Evolutionary conservation across 2,888 invertebrate genomes (phyloP).

Genomic region (Lampropteryx suffumata): DNA sequence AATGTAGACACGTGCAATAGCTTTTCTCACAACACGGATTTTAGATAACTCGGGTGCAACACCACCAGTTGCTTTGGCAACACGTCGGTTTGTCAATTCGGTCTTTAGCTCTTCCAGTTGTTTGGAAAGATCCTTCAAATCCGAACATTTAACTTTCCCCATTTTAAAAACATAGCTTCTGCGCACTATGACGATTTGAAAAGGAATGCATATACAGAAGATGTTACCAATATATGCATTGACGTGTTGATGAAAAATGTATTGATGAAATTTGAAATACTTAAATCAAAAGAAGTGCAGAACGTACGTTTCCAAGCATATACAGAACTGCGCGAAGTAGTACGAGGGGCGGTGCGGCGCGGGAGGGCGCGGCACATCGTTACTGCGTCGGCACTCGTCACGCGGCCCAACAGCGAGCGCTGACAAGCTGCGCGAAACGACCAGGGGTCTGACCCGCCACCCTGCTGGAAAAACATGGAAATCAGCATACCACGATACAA

Average conservation of each 20-base stretch:
- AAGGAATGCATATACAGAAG: too few relatives aligned
- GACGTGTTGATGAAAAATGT: too few relatives aligned
- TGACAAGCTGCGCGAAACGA: conserved; percentile 81
- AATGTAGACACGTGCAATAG: conserved; percentile 98
- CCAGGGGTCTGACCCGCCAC: conserved; percentile 81
- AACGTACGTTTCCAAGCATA: conserved; percentile 82
- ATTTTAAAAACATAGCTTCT: too few relatives aligned
- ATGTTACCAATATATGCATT: too few relatives aligned
- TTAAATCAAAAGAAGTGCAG: too few relatives aligned
- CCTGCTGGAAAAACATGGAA: conserved; percentile 55
- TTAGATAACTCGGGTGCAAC: conserved; percentile 99
- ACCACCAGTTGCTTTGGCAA: conserved; percentile 99
- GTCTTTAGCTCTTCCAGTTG: conserved; percentile 99
- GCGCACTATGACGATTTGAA: too few relatives aligned
- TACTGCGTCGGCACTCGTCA: conserved; percentile 79
- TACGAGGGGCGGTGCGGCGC: conserved; percentile 80
- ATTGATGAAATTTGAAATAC: too few relatives aligned
- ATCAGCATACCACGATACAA: too few relatives aligned
- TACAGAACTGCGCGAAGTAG: conserved; percentile 88
- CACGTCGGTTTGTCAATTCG: conserved; percentile 96
- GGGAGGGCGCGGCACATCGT: conserved; percentile 70
- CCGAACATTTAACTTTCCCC: conserved; percentile 98
- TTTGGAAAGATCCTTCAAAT: conserved; percentile 97
- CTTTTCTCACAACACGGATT: conserved; percentile 98
- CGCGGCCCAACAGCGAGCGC: conserved; percentile 73